Percentiles rank a stretch among this genome's conserved stretches.
These are phyloP conservation scores for Ochlodes sylvanus DNA, from an alignment of 2,888 invertebrate genomes.

Conservation along the genomic window DNA sequence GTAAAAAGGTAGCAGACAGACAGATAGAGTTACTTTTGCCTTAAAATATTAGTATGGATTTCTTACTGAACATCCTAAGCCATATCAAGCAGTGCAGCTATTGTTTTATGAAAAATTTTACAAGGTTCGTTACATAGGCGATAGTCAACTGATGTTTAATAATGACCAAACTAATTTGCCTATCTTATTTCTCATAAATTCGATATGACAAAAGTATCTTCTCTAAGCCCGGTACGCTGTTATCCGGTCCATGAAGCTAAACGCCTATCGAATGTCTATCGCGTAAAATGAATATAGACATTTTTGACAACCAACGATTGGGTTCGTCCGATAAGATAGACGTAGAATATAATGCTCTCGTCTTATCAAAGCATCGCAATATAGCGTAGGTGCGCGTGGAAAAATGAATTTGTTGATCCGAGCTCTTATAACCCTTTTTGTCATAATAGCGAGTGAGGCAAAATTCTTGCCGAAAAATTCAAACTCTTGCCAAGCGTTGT, in stretches of 20 bases:
- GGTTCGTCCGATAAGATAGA: constrained; percentile 55
- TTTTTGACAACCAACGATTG: constrained; percentile 51
- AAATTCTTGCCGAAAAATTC: constrained; percentile 56
- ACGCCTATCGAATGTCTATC: constrained; percentile 51
- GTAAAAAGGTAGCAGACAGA: too few species aligned
- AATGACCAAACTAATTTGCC: too few species aligned
- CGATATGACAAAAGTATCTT: constrained; percentile 49
- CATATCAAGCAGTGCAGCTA: too few species aligned
- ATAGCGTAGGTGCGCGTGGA: constrained; percentile 45
- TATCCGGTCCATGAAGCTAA: constrained; percentile 45
- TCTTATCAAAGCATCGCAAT: constrained; percentile 53
- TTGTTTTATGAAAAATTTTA: too few species aligned
- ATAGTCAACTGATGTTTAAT: too few species aligned
- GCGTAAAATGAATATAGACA: constrained; percentile 50
- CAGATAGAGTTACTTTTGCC: too few species aligned
- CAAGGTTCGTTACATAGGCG: too few species aligned
- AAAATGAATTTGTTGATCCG: constrained; percentile 58
- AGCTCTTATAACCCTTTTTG: constrained; percentile 54
- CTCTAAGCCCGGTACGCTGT: constrained; percentile 42
- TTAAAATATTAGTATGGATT: too few species aligned
- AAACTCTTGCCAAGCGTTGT: constrained; percentile 61
- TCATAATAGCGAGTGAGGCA: constrained; percentile 55
- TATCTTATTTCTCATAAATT: constrained; percentile 20
- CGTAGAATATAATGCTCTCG: constrained; percentile 52
- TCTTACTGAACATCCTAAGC: too few species aligned